Base-by-base conservation (phyloP, 2,888 invertebrate genomes). In the Cosmorhoe ocellata region DNA sequence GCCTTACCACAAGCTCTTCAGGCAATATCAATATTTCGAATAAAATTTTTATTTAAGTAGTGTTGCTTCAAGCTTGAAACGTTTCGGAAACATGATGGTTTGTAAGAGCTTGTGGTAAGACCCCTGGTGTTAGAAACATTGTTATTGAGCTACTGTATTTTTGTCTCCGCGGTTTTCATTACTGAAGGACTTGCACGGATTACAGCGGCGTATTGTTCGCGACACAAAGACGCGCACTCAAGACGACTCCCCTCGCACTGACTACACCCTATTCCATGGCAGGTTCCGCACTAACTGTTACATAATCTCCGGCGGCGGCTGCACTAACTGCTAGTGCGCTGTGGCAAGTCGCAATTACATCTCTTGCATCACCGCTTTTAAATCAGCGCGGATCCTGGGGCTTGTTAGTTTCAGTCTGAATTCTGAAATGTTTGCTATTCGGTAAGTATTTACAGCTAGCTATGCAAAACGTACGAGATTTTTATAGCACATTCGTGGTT, bases 121-220 rank as follows among this genome's bases (percentile, higher is more conserved):
- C n/a, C n/a, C n/a, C n/a, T n/a, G n/a, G n/a, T n/a, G 13, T 8
- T 6, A 24, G 28, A 32, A 38, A 32, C 11, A n/a, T n/a, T n/a
- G n/a, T n/a, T n/a, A n/a, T n/a, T 41, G 41, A 18, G 28, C 14
- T 53, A 33, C 53, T 48, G 36, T 37, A 32, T 28, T 28, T 11
- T 32, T 4, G 22, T 26, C 22, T 5, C 30, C 31, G 24, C 33
- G 41, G 51, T 59, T 65, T 59, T 64, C 62, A 64, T 65, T 62
- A 64, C 57, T 42, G 56, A 56, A 59, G 60, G 61, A 59, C 56
- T 64, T 57, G 59, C 56, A 44, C 39, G 61, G 64, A 62, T 63
- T 60, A 63, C 50, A 55, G 45, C 28, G 39, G 43, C 37, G 57
- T 53, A 63, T 66, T 66, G 65, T 66, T 51, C 51, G 36, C 46